These are phyloP conservation scores for Carlito syrichta DNA, from an alignment of 2,113 vertebrate genomes.

Conservation along the genomic window DNA sequence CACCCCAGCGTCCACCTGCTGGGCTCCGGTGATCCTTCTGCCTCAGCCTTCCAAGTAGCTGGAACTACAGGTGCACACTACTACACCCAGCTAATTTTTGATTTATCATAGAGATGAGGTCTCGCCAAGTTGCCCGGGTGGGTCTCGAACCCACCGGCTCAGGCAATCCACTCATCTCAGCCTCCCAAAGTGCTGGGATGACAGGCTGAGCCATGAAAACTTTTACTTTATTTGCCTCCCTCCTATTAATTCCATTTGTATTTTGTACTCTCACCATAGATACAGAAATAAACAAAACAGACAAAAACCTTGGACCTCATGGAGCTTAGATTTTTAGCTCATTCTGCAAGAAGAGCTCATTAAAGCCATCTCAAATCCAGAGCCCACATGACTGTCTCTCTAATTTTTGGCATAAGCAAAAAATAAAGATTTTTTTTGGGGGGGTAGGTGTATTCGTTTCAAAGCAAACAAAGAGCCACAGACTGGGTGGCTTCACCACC, in stretches of 20 bases:
- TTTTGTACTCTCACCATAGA: no score
- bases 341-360: neutral
- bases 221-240: neutral
- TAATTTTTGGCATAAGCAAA: neutral
- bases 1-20: no score
- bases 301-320: neutral
- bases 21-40: no score
- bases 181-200: no score
- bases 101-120: no score
- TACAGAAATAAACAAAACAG: neutral
- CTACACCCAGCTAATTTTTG: no score
- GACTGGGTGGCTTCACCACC: accelerated
- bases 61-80: no score
- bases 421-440: neutral
- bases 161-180: no score
- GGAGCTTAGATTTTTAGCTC: neutral
- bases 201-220: neutral
- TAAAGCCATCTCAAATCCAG: neutral
- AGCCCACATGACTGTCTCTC: neutral
- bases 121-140: no score
- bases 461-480: neutral
- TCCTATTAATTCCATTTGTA: neutral
- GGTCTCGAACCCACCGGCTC: no score
- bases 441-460: neutral
- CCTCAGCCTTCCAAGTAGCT: no score